Conservation (phyloP, 2,113 vertebrate genomes). For the Gallinago undulata region DNA sequence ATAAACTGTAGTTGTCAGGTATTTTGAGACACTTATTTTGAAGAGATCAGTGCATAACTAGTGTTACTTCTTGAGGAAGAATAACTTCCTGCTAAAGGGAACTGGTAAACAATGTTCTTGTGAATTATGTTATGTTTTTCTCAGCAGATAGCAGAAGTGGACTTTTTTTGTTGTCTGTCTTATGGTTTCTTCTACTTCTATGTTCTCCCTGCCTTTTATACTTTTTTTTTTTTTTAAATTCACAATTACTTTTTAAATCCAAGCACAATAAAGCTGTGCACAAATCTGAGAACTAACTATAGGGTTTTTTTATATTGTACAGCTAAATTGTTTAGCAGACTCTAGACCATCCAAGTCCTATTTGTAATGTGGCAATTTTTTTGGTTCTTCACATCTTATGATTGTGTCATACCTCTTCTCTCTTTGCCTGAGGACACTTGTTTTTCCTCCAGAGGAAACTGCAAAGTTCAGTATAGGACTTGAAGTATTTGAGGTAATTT, state of each 20-base stretch:
- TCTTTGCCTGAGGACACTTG: background rate
- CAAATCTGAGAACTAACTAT: accelerated
- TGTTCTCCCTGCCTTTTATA: background rate
- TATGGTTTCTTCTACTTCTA: background rate
- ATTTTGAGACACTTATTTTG: background rate
- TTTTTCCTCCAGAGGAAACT: background rate
- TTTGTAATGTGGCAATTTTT: background rate
- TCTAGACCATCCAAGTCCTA: accelerated
- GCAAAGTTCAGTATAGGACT: background rate
- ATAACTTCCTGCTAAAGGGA: background rate
- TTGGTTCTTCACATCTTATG: background rate
- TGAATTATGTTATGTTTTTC: background rate
- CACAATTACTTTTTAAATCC: background rate
- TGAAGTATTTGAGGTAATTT: background rate
- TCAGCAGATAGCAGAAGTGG: background rate
- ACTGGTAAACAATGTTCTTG: background rate
- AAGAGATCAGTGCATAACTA: background rate
- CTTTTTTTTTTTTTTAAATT: background rate
- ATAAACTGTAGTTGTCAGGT: background rate
- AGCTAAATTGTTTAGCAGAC: background rate
- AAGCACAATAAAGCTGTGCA: background rate
- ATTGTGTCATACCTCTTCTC: background rate
- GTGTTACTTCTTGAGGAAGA: background rate
- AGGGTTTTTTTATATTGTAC: background rate
- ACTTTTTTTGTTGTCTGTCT: background rate